Base-by-base conservation (phyloP, 1,140 invertebrate species). In the Dermatophagoides farinae region DNA sequence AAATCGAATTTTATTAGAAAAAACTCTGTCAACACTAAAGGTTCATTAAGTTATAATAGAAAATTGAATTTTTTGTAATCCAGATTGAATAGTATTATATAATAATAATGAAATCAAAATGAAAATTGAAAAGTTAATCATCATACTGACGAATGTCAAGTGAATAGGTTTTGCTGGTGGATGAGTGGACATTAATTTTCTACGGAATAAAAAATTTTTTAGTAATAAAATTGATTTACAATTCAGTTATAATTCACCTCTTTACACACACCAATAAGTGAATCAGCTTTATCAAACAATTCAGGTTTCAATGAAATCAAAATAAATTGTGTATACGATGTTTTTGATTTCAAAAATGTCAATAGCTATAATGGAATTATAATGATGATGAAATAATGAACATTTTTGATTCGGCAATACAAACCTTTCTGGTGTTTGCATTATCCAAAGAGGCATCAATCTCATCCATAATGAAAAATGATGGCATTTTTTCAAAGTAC, bases 381-480 rank as follows among this genome's bases (percentile, higher is more conserved):
- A n/a, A n/a, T n/a, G n/a, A n/a, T n/a, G n/a, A n/a, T n/a, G 31
- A 31, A 31, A 31, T 8, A 31, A 31, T 31, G 31, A 31, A 31
- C 31, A n/a, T n/a, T 31, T 31, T 8, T 31, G 8, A 31, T 4
- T 31, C 31, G 8, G 8, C 2, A 31, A 31, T 8, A 55, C 38
- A 39, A 39, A 44, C 53, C 53, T 39, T 44, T 55, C 11, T 14
- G 2, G 25, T 55, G 53, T 55, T 55, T 23, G 11, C 53, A 39
- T 44, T 44, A 25, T 55, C 53, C 12, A 55, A 25, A 2, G 53
- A 23, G 4, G 16, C 23, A 23, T 55, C 53, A 11, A 55, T 39
- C 23, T 55, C 53, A 20, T 55, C 53, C 53, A 55, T 39, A 6
- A 55, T 44, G 23, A 55, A 55, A 23, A 55, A 55, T 8, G 14